Evolutionary conservation across 2,888 invertebrate genomes (phyloP).

Genomic region (Macropis europaea): DNA sequence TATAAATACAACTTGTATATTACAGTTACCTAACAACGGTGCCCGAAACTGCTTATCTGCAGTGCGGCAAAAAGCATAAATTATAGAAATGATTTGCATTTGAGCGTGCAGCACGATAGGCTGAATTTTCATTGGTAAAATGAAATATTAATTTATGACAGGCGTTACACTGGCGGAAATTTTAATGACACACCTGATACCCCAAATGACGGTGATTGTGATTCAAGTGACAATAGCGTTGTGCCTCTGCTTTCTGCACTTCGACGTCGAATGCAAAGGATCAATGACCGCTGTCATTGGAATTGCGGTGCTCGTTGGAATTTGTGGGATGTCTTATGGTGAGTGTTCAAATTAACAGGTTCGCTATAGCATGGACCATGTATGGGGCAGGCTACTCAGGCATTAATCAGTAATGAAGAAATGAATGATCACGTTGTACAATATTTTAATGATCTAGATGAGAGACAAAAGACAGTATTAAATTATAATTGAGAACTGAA

Average conservation of each 20-base stretch:
- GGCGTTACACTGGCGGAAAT: slow-evolving; percentile 91
- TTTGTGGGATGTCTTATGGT: slow-evolving; percentile 93
- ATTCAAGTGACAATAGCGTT: slow-evolving; percentile 86
- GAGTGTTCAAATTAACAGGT: slow-evolving; percentile 44
- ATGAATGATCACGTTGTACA: too few relatives aligned
- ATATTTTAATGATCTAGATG: too few relatives aligned
- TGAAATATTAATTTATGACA: slow-evolving; percentile 45
- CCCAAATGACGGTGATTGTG: slow-evolving; percentile 88
- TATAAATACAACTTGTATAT: too few relatives aligned
- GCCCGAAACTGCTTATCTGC: too few relatives aligned
- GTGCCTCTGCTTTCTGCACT: slow-evolving; percentile 83
- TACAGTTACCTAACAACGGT: too few relatives aligned
- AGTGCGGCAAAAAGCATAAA: too few relatives aligned
- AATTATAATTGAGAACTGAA: too few relatives aligned
- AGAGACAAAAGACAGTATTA: too few relatives aligned
- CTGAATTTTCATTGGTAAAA: too few relatives aligned
- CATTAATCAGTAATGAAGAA: too few relatives aligned
- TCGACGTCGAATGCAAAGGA: slow-evolving; percentile 84
- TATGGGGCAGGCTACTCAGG: not conserved
- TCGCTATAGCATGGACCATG: not conserved
- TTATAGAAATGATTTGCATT: too few relatives aligned
- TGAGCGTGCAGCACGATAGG: too few relatives aligned
- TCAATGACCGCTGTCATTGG: slow-evolving; percentile 83
- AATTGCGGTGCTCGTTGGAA: slow-evolving; percentile 86
- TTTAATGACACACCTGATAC: slow-evolving; percentile 88